Conservation (phyloP, 2,888 invertebrate species). For the Flexamia atlantica region DNA sequence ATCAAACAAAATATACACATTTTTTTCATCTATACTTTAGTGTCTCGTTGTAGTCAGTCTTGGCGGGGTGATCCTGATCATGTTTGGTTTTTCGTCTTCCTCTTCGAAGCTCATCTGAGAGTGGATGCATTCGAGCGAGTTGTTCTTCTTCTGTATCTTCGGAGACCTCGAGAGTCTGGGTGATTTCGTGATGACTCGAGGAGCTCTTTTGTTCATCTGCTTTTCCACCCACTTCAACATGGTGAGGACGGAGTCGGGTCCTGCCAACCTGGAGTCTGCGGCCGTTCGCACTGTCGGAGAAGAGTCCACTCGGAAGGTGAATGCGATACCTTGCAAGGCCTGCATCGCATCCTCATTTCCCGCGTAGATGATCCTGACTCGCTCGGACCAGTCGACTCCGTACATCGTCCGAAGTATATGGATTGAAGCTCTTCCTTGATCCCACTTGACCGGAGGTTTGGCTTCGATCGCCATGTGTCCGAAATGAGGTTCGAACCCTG, state of each 20-base stretch:
- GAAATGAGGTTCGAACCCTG: slow-evolving; percentile 73
- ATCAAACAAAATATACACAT: slow-evolving; percentile 44
- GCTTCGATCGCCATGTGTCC: slow-evolving; percentile 74
- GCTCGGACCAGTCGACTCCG: slow-evolving; percentile 75
- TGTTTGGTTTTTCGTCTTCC: slow-evolving; percentile 67
- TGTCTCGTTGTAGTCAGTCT: slow-evolving; percentile 55
- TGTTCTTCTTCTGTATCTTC: slow-evolving; percentile 66
- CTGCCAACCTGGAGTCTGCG: slow-evolving; percentile 74
- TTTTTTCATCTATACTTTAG: slow-evolving; percentile 2
- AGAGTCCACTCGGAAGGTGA: slow-evolving; percentile 74
- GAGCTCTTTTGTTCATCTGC: slow-evolving; percentile 71
- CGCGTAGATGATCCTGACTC: slow-evolving; percentile 74
- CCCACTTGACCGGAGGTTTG: slow-evolving; percentile 74
- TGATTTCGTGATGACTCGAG: slow-evolving; percentile 68
- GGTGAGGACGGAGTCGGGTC: slow-evolving; percentile 74
- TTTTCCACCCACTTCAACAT: slow-evolving; percentile 74
- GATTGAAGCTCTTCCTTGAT: slow-evolving; percentile 74
- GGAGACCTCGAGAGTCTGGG: slow-evolving; percentile 69
- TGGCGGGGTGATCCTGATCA: slow-evolving; percentile 44
- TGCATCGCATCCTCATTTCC: slow-evolving; percentile 75
- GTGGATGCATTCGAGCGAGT: slow-evolving; percentile 69
- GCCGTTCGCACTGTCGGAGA: slow-evolving; percentile 73
- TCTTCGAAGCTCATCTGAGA: slow-evolving; percentile 72
- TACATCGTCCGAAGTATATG: slow-evolving; percentile 75
- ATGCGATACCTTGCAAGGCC: slow-evolving; percentile 74